Evolutionary conservation across 2,113 vertebrate species (phyloP), one percentile per base, ranked within the genome.

Genomic region (Reinhardtius hippoglossoides): DNA sequence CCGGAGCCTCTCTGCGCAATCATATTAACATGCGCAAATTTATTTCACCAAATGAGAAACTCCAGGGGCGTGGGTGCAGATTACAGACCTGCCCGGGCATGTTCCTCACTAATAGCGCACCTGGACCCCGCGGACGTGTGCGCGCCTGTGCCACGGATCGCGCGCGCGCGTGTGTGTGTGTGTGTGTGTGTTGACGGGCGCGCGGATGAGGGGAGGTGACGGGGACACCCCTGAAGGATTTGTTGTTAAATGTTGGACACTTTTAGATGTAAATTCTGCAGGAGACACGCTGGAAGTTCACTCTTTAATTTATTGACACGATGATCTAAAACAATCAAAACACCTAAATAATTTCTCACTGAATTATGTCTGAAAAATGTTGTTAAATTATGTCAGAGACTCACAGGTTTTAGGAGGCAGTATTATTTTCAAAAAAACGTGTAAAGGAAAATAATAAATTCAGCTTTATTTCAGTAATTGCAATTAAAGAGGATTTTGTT

Each of bases 91-190:
- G 92, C 88, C 92, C 86, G 90, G 89, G 82, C 90, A 88, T 92
- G 92, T 91, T 88, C 87, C 91, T 83, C 92, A 66, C 82, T 91
- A 92, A 92, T 90, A 86, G 88, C 76, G 87, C 93, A 93, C 93
- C 93, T 94, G 93, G 92, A 93, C 80, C 92, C 91, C 81, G 62
- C 79, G 61, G 78, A 66, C 73, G 81, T 62, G 87, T 40, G 46
- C 65, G 90, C 66, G 77, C 83, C 61, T 46, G 80, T 77, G 71
- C 23, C 58, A 54, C 40, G 84, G 46, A 23, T 27, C 44, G 71
- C 56, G 58, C 67, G 69, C 72, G 58, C 67, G 69, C 66, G 60
- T 58, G 63, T 58, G 46, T 52, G 60, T 42, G 54, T 56, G 37
- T 66, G 67, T 44, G 73, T 20, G 50, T 54, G 50, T 54, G 20